phyloP scores from a whole-genome alignment of 2,888 invertebrate species.

The Thereva nobilitata region DNA sequence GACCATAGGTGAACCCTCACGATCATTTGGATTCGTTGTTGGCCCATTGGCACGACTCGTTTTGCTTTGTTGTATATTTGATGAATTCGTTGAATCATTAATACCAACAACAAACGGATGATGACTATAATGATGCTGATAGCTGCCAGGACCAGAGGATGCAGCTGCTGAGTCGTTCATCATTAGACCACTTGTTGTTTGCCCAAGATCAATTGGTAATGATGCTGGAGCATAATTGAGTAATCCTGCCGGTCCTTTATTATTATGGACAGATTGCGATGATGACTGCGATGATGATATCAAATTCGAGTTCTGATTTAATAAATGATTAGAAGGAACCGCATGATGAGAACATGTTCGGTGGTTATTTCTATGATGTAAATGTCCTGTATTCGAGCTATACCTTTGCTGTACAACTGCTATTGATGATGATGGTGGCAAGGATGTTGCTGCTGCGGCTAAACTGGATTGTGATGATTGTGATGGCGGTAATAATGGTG shows the following conservation, averaged over 20 bases:
- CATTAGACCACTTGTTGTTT: slow-evolving; percentile 55
- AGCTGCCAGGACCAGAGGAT: slow-evolving; percentile 43
- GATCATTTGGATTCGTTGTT: slow-evolving; percentile 54
- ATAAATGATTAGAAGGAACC: slow-evolving; percentile 10
- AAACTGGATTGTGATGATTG: slow-evolving; percentile 26
- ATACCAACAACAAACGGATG: slow-evolving; percentile 39
- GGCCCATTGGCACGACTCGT: slow-evolving; percentile 41
- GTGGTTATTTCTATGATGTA: slow-evolving; percentile 25
- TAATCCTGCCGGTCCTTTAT: slow-evolving; percentile 42
- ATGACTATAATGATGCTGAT: slow-evolving; percentile 41
- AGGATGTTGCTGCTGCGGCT: slow-evolving; percentile 46
- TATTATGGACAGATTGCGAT: slow-evolving; percentile 40
- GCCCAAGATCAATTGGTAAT: slow-evolving; percentile 54
- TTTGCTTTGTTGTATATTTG: slow-evolving; percentile 29
- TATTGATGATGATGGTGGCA: slow-evolving; percentile 46
- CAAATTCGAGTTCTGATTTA: slow-evolving; percentile 39
- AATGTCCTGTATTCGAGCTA: slow-evolving; percentile 47
- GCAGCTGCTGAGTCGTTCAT: slow-evolving; percentile 56
- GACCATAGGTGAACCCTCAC: slow-evolving; percentile 81
- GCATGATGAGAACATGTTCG: slow-evolving; percentile 27
- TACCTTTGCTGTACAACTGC: slow-evolving; percentile 52
- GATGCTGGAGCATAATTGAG: slow-evolving; percentile 56
- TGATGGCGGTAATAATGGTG: slow-evolving; percentile 60
- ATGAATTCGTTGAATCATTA: slow-evolving; percentile 31
- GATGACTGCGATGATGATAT: slow-evolving; percentile 41